Conservation (phyloP, 1,140 invertebrate species). For the Pristionchus pacificus region DNA sequence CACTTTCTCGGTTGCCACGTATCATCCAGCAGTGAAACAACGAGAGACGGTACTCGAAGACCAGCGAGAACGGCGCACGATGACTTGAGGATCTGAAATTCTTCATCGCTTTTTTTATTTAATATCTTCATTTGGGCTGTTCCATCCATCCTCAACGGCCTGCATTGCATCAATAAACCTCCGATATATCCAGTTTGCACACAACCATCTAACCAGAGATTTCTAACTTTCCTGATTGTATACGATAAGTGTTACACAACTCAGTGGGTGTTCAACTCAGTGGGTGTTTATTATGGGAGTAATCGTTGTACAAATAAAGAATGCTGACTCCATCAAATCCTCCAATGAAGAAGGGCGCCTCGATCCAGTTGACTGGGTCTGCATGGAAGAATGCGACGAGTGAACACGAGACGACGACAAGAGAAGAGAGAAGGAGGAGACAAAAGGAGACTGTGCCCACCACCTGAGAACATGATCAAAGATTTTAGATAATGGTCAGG, state of each 20-base stretch:
- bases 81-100: not conserved
- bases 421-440: slow-evolving; percentile 26
- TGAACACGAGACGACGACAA: slow-evolving; percentile 32
- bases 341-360: slow-evolving; percentile 36
- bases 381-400: slow-evolving; percentile 39
- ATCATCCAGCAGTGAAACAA: not conserved
- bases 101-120: not conserved
- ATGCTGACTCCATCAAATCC: slow-evolving; percentile 26
- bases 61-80: not conserved
- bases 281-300: too few relatives aligned
- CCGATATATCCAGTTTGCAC: too few relatives aligned
- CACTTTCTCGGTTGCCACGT: not conserved
- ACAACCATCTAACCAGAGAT: too few relatives aligned
- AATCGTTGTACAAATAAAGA: too few relatives aligned
- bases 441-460: slow-evolving; percentile 25
- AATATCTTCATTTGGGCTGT: too few relatives aligned
- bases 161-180: too few relatives aligned
- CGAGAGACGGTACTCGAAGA: not conserved
- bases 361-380: slow-evolving; percentile 38
- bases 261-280: too few relatives aligned
- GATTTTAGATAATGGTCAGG: too few relatives aligned
- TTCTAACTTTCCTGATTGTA: too few relatives aligned
- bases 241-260: too few relatives aligned
- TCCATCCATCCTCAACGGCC: too few relatives aligned
- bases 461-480: slow-evolving; percentile 28